These are phyloP conservation scores for Gerris lacustris DNA, from an alignment of 2,888 invertebrate species.

Conservation along the genomic window DNA sequence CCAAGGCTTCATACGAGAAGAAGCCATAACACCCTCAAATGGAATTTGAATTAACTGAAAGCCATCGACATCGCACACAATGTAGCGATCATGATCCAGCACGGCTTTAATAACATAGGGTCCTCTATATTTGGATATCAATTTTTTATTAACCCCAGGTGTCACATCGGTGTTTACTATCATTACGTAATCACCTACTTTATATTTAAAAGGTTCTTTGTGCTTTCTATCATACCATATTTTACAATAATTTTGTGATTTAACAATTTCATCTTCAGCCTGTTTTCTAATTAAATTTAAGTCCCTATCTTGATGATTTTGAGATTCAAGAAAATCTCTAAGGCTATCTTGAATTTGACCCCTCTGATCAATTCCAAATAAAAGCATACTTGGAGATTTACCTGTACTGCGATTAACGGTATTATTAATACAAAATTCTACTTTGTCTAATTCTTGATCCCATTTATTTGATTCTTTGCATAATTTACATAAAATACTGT, in stretches of 20 bases:
- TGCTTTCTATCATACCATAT: not conserved
- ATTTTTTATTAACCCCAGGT: not conserved
- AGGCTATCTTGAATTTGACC: not conserved
- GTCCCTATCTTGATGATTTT: not conserved
- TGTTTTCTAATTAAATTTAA: not conserved
- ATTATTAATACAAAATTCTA: slow-evolving; percentile 13
- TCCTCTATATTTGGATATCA: not conserved
- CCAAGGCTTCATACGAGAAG: no score
- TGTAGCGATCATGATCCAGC: not conserved
- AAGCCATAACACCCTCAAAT: not conserved
- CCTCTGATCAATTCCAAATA: not conserved
- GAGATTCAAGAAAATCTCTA: not conserved
- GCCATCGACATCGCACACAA: not conserved
- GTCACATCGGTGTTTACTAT: not conserved
- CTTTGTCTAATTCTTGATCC: slow-evolving; percentile 1
- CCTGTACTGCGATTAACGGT: not conserved
- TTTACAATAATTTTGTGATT: not conserved
- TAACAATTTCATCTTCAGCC: not conserved
- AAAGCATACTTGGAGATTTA: not conserved
- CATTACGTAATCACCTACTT: not conserved
- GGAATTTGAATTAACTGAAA: not conserved
- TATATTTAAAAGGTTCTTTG: not conserved
- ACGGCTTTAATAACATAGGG: not conserved
- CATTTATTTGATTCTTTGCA: not conserved
- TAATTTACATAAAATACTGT: slow-evolving; percentile 9